These are phyloP conservation scores for Brachypteracias leptosomus DNA, from an alignment of 2,113 vertebrate species.

Conservation along the genomic window DNA sequence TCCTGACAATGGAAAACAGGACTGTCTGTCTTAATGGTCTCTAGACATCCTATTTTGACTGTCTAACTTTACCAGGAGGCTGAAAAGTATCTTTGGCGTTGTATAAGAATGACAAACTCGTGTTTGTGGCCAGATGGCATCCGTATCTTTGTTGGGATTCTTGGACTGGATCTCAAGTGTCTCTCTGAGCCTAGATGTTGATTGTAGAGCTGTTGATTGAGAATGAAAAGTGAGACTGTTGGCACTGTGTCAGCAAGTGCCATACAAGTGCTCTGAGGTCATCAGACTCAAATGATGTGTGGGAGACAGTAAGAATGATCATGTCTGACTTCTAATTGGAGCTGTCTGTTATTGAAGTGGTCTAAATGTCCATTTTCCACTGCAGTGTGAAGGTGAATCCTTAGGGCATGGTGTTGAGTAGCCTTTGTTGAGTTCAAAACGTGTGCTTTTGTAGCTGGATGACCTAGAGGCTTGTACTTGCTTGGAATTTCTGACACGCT, in stretches of 20 bases:
- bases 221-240: background rate
- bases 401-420: background rate
- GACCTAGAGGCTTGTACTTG: background rate
- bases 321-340: background rate
- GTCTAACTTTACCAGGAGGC: background rate
- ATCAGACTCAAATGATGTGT: background rate
- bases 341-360: accelerated
- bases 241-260: background rate
- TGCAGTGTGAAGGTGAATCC: background rate
- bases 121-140: background rate
- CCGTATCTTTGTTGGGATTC: background rate
- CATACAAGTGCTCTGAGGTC: background rate
- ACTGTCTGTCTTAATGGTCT: background rate
- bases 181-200: background rate
- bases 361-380: background rate
- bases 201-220: background rate
- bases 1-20: background rate
- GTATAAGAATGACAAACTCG: background rate
- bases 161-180: background rate
- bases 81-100: background rate
- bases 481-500: background rate
- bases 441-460: accelerated
- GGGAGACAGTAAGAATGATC: background rate
- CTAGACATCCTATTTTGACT: background rate
- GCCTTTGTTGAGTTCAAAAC: background rate